These are phyloP conservation scores for Troilus luridus DNA, from an alignment of 2,888 invertebrate genomes.

Conservation along the genomic window DNA sequence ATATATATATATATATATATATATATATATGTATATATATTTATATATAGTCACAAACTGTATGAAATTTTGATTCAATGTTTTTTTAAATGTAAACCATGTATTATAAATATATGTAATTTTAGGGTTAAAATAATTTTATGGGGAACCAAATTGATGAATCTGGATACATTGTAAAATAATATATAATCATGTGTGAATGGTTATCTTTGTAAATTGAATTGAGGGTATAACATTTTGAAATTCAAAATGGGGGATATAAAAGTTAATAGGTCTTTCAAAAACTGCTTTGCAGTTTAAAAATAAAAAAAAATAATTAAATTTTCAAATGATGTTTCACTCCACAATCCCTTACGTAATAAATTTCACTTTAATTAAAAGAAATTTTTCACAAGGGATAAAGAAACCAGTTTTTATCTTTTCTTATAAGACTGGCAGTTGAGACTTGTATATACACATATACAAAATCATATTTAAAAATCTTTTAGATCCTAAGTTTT, in stretches of 20 bases:
- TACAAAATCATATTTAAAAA: constrained; percentile 54
- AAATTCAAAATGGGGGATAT: constrained; percentile 51
- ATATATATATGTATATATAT: no score
- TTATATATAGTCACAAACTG: constrained; percentile 51
- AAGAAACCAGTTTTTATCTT: constrained; percentile 61
- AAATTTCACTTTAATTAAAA: constrained; percentile 50
- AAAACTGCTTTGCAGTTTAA: constrained; percentile 55
- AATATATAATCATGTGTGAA: constrained; percentile 48
- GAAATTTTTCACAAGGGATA: constrained; percentile 47
- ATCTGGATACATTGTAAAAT: constrained; percentile 52
- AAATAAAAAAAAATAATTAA: constrained; percentile 35
- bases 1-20: no score
- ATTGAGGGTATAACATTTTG: constrained; percentile 54
- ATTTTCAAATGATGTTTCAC: constrained; percentile 52
- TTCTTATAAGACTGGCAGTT: constrained; percentile 65
- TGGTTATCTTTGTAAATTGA: constrained; percentile 52
- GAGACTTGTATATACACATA: constrained; percentile 65
- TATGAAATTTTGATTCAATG: constrained; percentile 58
- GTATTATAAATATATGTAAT: constrained; percentile 62
- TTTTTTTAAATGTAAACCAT: constrained; percentile 64
- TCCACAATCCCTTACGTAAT: constrained; percentile 49
- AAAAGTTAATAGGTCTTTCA: constrained; percentile 62
- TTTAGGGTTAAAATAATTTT: constrained; percentile 59
- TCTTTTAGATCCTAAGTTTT: constrained; percentile 55
- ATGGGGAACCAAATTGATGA: constrained; percentile 54